Base-by-base conservation (phyloP, 2,113 vertebrate genomes). In the Vulpes ferrilata region DNA sequence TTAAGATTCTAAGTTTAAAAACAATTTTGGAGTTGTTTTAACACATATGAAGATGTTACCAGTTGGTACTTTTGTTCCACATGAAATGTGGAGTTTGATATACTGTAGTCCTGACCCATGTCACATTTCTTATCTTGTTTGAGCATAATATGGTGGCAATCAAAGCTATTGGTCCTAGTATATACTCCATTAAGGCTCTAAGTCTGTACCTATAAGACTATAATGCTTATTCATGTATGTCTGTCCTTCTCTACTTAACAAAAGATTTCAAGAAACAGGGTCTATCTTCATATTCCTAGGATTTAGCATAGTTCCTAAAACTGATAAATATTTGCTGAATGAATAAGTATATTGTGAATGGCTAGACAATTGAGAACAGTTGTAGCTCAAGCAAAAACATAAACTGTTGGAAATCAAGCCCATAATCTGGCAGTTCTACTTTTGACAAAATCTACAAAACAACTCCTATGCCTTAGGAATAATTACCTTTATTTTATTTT, bases 1-100 rank as follows among this genome's bases (percentile, higher is more conserved):
- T 85, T 82, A 81, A 80, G 25, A 86, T 80, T 86, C 62, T 80
- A 92, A 86, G 12, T 62, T 74, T 92, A 95, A 57, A 86, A 73
- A 88, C 5, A 88, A 65, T 74, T 88, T 92, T 92, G 55, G 73
- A 69, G 32, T 67, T 60, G 27, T n/a, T 81, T 38, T 78, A 78
- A 51, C 74, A 78, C 1, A 7, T 51, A 51, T 78, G 74, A 78
- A 85, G 73, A 80, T 81, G 11, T 62, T 79, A 86, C 20, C 71
- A 71, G 38, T 62, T 15, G 25, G 43, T 90, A 55, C 27, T 20
- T 90, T 78, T 64, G 73, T 55, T 22, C 73, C 27, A 73, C 7
- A 55, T 30, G 55, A 9, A 48, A 62, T n/a, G 30, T 15, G 80
- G 88, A 95, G 25, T 20, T 60, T 53, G 30, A 60, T 60, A 3